Percentiles rank a stretch among this genome's conserved stretches.
Conservation (phyloP, 2,888 invertebrate genomes). For the Calameuta pallipes region DNA sequence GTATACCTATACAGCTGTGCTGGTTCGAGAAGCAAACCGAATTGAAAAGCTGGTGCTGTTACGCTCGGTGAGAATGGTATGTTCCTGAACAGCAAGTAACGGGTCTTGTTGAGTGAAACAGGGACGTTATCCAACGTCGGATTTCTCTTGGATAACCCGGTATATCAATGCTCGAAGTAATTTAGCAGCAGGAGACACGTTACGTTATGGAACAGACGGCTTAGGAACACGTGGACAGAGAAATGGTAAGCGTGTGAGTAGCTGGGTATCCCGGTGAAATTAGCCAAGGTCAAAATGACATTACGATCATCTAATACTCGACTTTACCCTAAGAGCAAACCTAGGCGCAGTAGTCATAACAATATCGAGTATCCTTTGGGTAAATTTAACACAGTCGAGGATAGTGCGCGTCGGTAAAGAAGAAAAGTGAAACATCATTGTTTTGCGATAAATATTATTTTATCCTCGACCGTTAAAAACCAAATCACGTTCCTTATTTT, state of each 20-base stretch:
- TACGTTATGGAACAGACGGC: background rate
- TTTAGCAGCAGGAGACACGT: background rate
- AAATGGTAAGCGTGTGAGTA: background rate
- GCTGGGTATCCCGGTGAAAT: background rate
- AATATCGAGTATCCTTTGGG: background rate
- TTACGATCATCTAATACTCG: background rate
- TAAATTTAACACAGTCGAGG: background rate
- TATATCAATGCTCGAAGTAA: background rate
- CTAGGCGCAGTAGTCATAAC: background rate
- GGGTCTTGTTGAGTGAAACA: background rate
- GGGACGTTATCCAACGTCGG: background rate
- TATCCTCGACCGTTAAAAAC: background rate
- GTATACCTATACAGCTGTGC: background rate
- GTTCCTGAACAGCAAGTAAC: background rate
- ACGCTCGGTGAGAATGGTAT: background rate
- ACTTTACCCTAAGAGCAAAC: background rate
- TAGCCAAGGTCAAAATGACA: background rate
- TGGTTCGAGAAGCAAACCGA: background rate
- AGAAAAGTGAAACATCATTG: background rate
- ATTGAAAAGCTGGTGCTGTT: background rate
- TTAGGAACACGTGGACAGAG: background rate
- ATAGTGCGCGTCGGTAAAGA: background rate
- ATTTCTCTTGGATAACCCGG: background rate
- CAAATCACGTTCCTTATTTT: background rate
- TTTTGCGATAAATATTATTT: background rate